A percentile compares a stretch with the other conserved stretches of the same genome.
Evolutionary conservation across 2,113 vertebrate genomes (phyloP).

Genomic region (Oxygymnocypris stewartii): DNA sequence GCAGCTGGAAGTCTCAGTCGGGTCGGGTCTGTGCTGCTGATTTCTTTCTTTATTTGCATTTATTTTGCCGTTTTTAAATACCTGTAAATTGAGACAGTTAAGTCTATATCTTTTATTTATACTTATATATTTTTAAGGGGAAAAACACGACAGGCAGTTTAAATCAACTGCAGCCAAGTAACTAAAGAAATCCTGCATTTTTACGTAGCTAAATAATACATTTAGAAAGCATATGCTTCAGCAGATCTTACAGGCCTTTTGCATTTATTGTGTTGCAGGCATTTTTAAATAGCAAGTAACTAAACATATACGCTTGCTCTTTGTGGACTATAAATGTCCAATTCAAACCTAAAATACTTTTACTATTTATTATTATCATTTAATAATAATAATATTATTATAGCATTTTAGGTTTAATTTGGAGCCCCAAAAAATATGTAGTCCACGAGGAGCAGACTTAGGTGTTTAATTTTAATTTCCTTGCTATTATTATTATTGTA

Average conservation of each 20-base stretch:
- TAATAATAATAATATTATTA: not conserved
- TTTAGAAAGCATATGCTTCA: not conserved
- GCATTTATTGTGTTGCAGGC: not conserved
- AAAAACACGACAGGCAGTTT: not conserved
- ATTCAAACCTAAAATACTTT: not conserved
- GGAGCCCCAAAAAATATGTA: not conserved
- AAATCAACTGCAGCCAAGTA: not conserved
- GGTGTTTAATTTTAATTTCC: not conserved
- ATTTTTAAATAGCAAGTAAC: not conserved
- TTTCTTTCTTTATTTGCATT: slow-evolving; percentile 30
- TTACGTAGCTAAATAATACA: not conserved
- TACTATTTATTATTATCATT: too few species aligned
- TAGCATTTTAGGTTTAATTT: not conserved
- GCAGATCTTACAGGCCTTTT: not conserved
- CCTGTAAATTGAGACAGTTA: not conserved
- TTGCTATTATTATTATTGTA: not conserved
- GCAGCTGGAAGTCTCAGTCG: slow-evolving; percentile 24
- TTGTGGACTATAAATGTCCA: not conserved
- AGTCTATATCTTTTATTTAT: not conserved
- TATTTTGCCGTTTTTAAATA: not conserved
- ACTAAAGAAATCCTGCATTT: not conserved
- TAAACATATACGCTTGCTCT: not conserved
- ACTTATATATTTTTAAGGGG: not conserved
- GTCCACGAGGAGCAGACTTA: not conserved
- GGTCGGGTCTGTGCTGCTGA: not conserved